Percentiles rank a stretch among this genome's conserved stretches.
Conservation (phyloP, 1,140 invertebrate genomes). For the Ruditapes philippinarum region DNA sequence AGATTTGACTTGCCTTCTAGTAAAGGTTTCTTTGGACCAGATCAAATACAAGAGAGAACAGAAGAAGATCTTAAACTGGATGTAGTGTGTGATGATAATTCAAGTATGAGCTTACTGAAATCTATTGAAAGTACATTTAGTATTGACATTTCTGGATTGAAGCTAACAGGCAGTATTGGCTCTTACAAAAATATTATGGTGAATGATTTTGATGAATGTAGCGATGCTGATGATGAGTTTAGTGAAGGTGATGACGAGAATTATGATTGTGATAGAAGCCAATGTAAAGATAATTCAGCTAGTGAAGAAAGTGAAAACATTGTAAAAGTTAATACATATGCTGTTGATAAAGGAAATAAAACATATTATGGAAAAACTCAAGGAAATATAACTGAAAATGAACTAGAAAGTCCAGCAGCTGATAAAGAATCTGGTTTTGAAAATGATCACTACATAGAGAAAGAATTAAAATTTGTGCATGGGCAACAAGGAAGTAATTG, state of each 20-base stretch:
- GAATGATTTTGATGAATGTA: slow-evolving; percentile 26
- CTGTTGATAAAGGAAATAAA: not conserved
- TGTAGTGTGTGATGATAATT: not conserved
- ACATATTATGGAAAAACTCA: not conserved
- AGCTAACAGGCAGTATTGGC: not conserved
- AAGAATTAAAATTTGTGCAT: too few relatives aligned
- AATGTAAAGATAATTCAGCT: too few relatives aligned
- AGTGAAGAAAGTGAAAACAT: too few relatives aligned
- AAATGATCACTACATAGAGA: too few relatives aligned
- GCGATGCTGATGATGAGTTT: not conserved
- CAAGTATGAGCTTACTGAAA: not conserved
- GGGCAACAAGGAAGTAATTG: too few relatives aligned
- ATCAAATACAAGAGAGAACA: not conserved
- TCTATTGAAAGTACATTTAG: not conserved
- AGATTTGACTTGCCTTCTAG: not conserved
- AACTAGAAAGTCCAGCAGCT: too few relatives aligned
- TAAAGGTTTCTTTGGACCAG: not conserved
- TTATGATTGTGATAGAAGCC: too few relatives aligned
- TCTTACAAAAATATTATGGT: slow-evolving; percentile 2
- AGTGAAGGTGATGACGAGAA: not conserved
- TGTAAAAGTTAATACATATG: too few relatives aligned
- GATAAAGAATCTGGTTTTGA: too few relatives aligned
- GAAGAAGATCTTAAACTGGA: not conserved
- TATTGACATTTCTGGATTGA: not conserved
- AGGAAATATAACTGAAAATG: too few relatives aligned